Conservation (phyloP, 2,113 vertebrate species). For the Chamaetylas fuelleborni region DNA sequence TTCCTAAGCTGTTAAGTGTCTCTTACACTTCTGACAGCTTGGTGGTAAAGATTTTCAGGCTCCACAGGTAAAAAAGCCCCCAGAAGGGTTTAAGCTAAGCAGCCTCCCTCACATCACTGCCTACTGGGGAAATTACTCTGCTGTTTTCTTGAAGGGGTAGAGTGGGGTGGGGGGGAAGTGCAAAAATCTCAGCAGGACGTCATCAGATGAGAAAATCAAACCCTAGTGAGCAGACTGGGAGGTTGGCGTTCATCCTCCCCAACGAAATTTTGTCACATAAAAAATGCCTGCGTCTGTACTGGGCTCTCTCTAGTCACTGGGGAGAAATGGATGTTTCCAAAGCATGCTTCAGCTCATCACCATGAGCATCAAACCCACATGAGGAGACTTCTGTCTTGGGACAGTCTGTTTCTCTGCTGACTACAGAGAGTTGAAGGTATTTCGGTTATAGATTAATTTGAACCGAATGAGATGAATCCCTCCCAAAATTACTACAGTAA, state of each 20-base stretch:
- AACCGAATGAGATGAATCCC: background rate
- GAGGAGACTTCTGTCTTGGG: background rate
- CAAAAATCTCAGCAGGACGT: background rate
- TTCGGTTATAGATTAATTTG: background rate
- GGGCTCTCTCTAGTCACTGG: background rate
- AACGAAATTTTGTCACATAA: background rate
- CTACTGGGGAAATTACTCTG: background rate
- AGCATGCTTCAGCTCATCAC: background rate
- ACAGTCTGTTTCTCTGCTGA: background rate
- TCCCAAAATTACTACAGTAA: background rate
- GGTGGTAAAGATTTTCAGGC: background rate
- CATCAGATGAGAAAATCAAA: background rate
- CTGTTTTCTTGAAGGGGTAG: background rate
- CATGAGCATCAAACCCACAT: background rate
- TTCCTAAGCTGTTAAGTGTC: background rate
- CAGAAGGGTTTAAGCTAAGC: background rate
- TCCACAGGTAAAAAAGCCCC: background rate
- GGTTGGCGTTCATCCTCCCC: background rate
- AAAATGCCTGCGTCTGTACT: background rate
- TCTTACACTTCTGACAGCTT: background rate
- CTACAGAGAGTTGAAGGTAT: background rate
- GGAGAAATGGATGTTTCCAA: background rate
- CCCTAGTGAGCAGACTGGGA: background rate
- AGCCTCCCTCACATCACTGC: background rate
- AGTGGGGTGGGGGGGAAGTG: fast-evolving